These are phyloP conservation scores for Catotricha subobsoleta DNA, from an alignment of 2,888 invertebrate genomes.

Conservation along the genomic window DNA sequence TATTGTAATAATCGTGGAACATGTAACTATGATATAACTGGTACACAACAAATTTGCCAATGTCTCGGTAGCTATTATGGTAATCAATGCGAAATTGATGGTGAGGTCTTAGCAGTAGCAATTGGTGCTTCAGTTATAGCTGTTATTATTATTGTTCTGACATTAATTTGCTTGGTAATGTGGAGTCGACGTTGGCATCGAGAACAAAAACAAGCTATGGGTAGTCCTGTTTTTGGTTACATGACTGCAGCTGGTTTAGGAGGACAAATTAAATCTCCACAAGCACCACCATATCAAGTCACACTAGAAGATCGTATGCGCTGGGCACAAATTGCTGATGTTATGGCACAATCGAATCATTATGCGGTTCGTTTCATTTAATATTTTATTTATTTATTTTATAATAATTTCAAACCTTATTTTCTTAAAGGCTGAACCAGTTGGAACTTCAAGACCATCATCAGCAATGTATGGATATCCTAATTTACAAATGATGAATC, in stretches of 20 bases:
- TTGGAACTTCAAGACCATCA: conserved; percentile 54
- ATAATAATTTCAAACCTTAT: not conserved
- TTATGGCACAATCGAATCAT: conserved; percentile 69
- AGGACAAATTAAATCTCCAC: conserved; percentile 33
- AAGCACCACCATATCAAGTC: conserved; percentile 42
- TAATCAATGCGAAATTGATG: conserved; percentile 74
- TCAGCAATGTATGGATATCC: conserved; percentile 75
- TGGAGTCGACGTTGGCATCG: conserved; percentile 88
- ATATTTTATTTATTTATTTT: not conserved
- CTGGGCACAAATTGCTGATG: conserved; percentile 82
- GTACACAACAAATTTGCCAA: conserved; percentile 32
- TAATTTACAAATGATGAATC: conserved; percentile 29
- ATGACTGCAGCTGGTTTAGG: conserved; percentile 60
- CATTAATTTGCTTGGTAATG: conserved; percentile 69
- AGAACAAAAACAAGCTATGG: conserved; percentile 62
- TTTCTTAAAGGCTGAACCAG: conserved; percentile 44
- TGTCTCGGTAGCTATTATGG: conserved; percentile 81
- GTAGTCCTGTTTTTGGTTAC: conserved; percentile 73
- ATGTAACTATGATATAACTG: conserved; percentile 57
- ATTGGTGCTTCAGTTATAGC: conserved; percentile 81
- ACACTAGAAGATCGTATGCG: conserved; percentile 63
- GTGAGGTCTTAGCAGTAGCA: conserved; percentile 79
- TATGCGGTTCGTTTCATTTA: conserved; percentile 46
- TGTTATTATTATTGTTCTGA: conserved; percentile 70
- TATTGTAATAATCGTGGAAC: conserved; percentile 71